A percentile compares a stretch with the other conserved stretches of the same genome.
phyloP scores from a whole-genome alignment of 2,888 invertebrate genomes.

The Salpingus planirostris region DNA sequence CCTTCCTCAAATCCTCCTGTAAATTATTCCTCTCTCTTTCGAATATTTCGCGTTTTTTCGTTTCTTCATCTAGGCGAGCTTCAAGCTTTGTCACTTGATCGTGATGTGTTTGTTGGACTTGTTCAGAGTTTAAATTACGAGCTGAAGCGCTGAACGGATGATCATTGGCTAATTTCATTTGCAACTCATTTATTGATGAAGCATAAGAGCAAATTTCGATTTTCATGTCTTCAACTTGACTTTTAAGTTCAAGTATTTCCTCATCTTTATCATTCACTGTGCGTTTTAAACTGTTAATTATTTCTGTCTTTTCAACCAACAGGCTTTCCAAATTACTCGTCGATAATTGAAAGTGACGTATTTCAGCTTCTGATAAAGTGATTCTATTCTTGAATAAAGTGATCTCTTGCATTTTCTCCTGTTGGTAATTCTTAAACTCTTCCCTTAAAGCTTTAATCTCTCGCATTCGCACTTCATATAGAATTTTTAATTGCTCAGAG shows the following conservation, averaged over 20 bases:
- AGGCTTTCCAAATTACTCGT: constrained; percentile 25
- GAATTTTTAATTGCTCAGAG: constrained; percentile 39
- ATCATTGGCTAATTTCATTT: constrained; percentile 24
- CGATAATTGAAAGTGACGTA: constrained; percentile 26
- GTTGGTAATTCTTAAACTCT: constrained; percentile 23
- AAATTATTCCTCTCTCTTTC: constrained; percentile 22
- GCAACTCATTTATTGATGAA: constrained; percentile 25
- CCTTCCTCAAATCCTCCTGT: constrained; percentile 23
- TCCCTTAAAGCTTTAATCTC: constrained; percentile 28
- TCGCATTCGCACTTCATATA: constrained; percentile 39
- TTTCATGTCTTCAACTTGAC: constrained; percentile 20
- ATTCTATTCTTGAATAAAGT: constrained; percentile 23
- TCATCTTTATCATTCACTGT: constrained; percentile 16
- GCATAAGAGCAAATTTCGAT: constrained; percentile 25
- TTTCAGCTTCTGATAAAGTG: constrained; percentile 26
- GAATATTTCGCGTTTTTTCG: constrained; percentile 18
- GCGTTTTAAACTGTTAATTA: constrained; percentile 18
- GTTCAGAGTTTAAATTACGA: constrained; percentile 25
- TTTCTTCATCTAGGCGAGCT: constrained; percentile 22
- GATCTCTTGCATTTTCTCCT: constrained; percentile 21
- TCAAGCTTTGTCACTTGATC: constrained; percentile 26
- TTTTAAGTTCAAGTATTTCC: constrained; percentile 19
- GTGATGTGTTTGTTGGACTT: constrained; percentile 25
- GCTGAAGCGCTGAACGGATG: constrained; percentile 24
- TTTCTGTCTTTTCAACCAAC: constrained; percentile 25